Evolutionary conservation across 1,140 invertebrate genomes (phyloP).

Genomic region (Caerostris extrusa): DNA sequence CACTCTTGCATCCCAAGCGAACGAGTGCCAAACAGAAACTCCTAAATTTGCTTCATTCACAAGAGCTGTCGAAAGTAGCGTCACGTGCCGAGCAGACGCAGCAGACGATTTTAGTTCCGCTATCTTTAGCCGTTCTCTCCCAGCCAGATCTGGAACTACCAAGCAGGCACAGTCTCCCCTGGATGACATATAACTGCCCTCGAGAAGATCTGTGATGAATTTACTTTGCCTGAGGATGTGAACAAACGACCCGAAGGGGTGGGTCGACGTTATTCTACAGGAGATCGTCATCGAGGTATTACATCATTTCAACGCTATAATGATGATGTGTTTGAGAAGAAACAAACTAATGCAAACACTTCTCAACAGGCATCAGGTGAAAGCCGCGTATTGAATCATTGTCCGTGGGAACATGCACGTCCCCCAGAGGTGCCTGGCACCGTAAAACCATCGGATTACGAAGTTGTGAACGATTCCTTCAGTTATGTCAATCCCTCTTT

Average conservation of each 20-base stretch:
- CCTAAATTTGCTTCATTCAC: slow-evolving; percentile 58
- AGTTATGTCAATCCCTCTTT: background rate
- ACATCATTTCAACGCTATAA: background rate
- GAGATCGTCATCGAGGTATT: background rate
- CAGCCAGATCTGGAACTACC: background rate
- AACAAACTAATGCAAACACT: background rate
- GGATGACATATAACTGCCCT: slow-evolving; percentile 73
- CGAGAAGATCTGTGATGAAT: slow-evolving; percentile 74
- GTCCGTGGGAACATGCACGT: background rate
- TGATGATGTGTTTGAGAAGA: slow-evolving; percentile 55
- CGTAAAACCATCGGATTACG: background rate
- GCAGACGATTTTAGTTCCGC: slow-evolving; percentile 60
- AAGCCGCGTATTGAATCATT: background rate
- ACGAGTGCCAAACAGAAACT: slow-evolving; percentile 42
- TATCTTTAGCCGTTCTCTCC: slow-evolving; percentile 66
- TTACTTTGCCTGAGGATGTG: slow-evolving; percentile 29
- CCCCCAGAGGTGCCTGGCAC: background rate
- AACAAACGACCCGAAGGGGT: background rate
- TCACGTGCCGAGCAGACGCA: slow-evolving; percentile 34
- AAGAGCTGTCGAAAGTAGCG: slow-evolving; percentile 46
- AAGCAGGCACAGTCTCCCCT: slow-evolving; percentile 51
- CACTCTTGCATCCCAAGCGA: background rate
- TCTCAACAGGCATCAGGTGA: background rate
- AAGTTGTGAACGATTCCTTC: background rate
- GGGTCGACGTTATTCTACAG: background rate